Base-by-base conservation (phyloP, 2,113 vertebrate genomes). In the Willisornis vidua region DNA sequence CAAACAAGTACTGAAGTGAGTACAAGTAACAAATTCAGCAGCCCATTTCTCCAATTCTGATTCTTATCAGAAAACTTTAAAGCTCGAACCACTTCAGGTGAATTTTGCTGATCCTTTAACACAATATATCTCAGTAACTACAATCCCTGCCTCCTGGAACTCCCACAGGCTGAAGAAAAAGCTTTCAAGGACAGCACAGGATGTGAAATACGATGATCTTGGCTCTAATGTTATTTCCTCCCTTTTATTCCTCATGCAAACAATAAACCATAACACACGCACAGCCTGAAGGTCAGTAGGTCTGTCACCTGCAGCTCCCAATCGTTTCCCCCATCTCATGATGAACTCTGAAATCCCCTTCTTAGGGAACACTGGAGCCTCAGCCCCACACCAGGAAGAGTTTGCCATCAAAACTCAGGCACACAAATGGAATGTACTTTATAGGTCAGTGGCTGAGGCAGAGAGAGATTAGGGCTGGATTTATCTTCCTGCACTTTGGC, bases 201-300 rank as follows among this genome's bases (percentile, higher is more conserved):
- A 18, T 0, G 0, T 65, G 63, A 67, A 68, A 54, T 15, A 19
- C 0, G 0, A 37, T n/a, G 25, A 29, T 37, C 33, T 39, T 17
- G 26, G 45, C n/a, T 35, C 24, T 35, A 49, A 45, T 3, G 18
- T 49, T 52, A 49, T 43, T 77, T 62, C n/a, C 31, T 28, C 35
- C 9, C 57, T 22, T 19, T 84, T 39, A 19, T 16, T 31, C 65
- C 37, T 14, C 48, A 7, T 12, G 70, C 25, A 78, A 74, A 71
- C 33, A 19, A 61, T 12, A 66, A 67, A 45, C n/a, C 59, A 57
- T 13, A 24, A 18, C 24, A 43, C 12, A 16, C 2, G 25, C 45
- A 76, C 7, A 6, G 6, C 45, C 23, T 67, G 49, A 37, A 65
- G 29, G 7, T 66, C 67, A n/a, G 5, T 0, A 54, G 33, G 18